Evolutionary conservation across 2,113 vertebrate species (phyloP).

Genomic region (Todiramphus saurophagus): DNA sequence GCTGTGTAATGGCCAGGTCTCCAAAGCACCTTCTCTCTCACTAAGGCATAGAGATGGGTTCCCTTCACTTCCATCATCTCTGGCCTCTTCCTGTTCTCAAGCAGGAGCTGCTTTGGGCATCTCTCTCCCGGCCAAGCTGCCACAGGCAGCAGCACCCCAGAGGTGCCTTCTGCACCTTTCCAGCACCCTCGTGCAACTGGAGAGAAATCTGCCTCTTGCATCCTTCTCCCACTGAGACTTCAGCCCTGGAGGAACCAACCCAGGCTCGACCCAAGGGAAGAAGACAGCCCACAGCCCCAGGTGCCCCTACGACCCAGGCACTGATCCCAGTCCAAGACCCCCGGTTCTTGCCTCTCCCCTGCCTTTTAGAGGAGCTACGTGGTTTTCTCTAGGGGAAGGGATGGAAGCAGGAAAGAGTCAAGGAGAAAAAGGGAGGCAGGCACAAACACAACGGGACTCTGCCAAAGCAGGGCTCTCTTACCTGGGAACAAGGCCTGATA

Average conservation of each 20-base stretch:
- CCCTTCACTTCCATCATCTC: background rate
- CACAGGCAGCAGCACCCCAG: background rate
- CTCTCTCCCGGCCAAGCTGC: background rate
- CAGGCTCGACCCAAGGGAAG: background rate
- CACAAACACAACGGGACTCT: constrained; percentile 9
- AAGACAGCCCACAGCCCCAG: background rate
- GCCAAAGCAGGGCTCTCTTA: constrained; percentile 68
- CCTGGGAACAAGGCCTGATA: constrained; percentile 87
- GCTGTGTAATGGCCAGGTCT: background rate
- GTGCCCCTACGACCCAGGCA: background rate
- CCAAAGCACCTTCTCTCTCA: background rate
- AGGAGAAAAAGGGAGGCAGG: constrained; percentile 50
- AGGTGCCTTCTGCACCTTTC: background rate
- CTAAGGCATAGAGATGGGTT: background rate
- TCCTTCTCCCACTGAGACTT: background rate
- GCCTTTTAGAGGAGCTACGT: background rate
- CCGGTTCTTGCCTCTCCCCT: background rate
- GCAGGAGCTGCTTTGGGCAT: background rate
- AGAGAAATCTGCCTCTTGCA: background rate
- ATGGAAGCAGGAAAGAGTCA: constrained; percentile 34
- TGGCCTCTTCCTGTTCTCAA: background rate
- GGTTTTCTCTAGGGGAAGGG: constrained; percentile 26
- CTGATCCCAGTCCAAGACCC: background rate
- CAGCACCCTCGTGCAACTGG: background rate
- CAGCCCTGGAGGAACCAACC: constrained; percentile 1